phyloP scores from a whole-genome alignment of 1,140 invertebrate species.

The Caenorhabditis remanei region DNA sequence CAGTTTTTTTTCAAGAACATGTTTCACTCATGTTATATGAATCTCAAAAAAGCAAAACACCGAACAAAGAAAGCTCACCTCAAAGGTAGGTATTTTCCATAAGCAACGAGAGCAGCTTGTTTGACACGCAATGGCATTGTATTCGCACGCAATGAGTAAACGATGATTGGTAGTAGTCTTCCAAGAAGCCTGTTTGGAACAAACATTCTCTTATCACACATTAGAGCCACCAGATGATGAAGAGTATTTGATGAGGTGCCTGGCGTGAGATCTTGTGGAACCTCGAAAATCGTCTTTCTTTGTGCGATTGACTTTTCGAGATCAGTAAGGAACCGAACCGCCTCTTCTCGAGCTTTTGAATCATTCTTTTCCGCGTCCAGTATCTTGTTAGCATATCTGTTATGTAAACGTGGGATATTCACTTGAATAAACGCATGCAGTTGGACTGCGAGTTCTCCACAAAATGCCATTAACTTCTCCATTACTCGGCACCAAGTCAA shows the following conservation, averaged over 20 bases:
- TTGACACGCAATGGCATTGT: neutral
- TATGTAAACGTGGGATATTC: neutral
- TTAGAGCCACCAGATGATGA: neutral
- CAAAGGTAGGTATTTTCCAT: conserved; percentile 15
- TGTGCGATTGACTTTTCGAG: conserved; percentile 9
- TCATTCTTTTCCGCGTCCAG: conserved; percentile 2
- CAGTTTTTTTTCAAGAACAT: too few relatives aligned
- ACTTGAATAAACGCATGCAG: conserved; percentile 18
- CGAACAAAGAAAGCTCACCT: neutral
- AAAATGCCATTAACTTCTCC: conserved; percentile 31
- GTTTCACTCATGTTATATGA: too few relatives aligned
- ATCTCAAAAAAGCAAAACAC: too few relatives aligned
- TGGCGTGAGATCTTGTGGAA: conserved; percentile 10
- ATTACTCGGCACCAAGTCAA: conserved; percentile 22
- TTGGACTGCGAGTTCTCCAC: conserved; percentile 18
- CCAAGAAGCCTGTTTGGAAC: conserved; percentile 12
- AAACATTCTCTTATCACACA: conserved; percentile 27
- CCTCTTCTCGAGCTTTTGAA: neutral
- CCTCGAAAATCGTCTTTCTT: conserved; percentile 13
- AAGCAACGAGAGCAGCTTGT: neutral
- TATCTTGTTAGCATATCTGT: neutral
- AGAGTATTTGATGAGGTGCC: neutral
- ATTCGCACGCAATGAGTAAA: neutral
- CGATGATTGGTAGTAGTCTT: conserved; percentile 21
- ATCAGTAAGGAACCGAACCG: neutral